Conservation (phyloP, 2,797 vertebrate genomes). For the Bovichtus variegatus region DNA sequence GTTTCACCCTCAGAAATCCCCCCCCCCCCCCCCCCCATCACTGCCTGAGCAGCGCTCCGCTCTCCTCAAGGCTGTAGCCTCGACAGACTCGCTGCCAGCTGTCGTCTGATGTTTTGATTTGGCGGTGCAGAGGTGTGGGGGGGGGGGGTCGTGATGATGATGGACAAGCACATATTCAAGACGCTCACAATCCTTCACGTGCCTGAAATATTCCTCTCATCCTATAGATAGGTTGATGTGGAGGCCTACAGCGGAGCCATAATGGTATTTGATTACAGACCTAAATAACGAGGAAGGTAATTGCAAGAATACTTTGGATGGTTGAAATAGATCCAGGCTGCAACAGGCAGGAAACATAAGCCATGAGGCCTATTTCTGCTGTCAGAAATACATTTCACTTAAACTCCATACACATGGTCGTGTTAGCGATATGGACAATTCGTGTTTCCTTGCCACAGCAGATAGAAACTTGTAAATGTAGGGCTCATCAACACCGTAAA, state of each 20-base stretch:
- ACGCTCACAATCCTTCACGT: constrained; percentile 28
- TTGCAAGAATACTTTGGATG: constrained; percentile 41
- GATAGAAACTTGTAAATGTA: neutral
- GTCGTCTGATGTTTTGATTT: constrained; percentile 67
- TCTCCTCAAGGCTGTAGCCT: constrained; percentile 59
- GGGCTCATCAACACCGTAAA: too few species aligned
- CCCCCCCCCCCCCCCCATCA: too few species aligned
- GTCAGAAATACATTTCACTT: neutral
- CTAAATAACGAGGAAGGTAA: constrained; percentile 40
- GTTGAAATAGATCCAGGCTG: constrained; percentile 21
- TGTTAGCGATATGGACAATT: neutral
- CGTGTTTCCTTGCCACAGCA: neutral
- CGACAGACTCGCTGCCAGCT: constrained; percentile 65
- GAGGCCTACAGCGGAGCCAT: constrained; percentile 12
- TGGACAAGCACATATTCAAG: constrained; percentile 35
- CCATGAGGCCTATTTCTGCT: neutral
- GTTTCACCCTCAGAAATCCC: neutral
- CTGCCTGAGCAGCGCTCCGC: constrained; percentile 28
- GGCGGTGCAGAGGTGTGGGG: neutral
- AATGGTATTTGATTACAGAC: constrained; percentile 48
- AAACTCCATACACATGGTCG: neutral
- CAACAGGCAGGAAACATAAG: neutral
- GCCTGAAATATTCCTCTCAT: constrained; percentile 39
- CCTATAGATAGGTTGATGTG: constrained; percentile 53
- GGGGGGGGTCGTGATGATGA: constrained; percentile 26